A percentile compares a stretch with the other conserved stretches of the same genome.
Evolutionary conservation across 2,888 invertebrate genomes (phyloP).

Genomic region (Phengaris arion): DNA sequence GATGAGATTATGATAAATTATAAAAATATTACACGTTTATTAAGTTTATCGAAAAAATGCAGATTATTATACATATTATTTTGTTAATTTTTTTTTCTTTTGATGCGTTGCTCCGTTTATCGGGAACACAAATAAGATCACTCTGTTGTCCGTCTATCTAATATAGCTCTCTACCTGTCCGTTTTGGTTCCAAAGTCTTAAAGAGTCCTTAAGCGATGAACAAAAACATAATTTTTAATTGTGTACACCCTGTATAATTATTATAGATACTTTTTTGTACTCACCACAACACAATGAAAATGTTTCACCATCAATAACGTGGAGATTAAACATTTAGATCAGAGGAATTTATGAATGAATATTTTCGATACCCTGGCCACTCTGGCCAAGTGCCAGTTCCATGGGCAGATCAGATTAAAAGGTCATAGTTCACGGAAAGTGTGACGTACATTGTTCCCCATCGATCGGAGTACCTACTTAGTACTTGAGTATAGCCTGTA

Average conservation of each 20-base stretch:
- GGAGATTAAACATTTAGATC: conserved; percentile 31
- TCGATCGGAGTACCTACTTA: neutral
- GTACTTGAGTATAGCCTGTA: too few relatives aligned
- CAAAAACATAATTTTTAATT: too few relatives aligned
- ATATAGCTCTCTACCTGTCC: too few relatives aligned
- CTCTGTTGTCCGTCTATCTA: too few relatives aligned
- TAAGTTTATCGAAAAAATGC: neutral
- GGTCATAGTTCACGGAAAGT: conserved; percentile 45
- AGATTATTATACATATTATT: neutral
- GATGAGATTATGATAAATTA: neutral
- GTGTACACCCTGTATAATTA: too few relatives aligned
- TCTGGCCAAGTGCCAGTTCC: conserved; percentile 57
- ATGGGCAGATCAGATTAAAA: conserved; percentile 55
- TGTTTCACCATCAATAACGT: neutral
- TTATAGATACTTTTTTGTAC: neutral
- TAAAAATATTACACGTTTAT: neutral
- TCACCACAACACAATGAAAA: neutral
- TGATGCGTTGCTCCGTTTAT: too few relatives aligned
- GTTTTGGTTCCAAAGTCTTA: too few relatives aligned
- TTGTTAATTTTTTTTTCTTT: too few relatives aligned
- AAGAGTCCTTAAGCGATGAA: too few relatives aligned
- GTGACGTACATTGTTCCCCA: conserved; percentile 2
- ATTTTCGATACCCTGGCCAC: conserved; percentile 36
- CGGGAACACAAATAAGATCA: too few relatives aligned
- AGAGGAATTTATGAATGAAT: conserved; percentile 58